Percentiles rank a stretch among this genome's conserved stretches.
Evolutionary conservation across 2,888 invertebrate species (phyloP).

Genomic region (Heliconius ethilla): DNA sequence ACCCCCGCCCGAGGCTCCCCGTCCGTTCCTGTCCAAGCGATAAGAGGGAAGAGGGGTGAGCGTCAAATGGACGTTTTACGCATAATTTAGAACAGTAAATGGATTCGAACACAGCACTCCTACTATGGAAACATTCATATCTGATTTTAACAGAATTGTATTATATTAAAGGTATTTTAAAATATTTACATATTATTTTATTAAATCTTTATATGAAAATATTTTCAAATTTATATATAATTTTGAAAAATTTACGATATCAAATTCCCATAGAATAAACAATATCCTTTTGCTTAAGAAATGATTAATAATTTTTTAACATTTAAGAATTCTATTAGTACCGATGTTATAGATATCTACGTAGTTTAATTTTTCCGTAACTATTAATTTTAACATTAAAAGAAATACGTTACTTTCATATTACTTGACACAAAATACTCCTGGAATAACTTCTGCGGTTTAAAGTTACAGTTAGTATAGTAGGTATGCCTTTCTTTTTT

Average conservation of each 20-base stretch:
- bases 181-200: background rate
- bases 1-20: constrained; percentile 78
- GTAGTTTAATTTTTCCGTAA: background rate
- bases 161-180: background rate
- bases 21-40: constrained; percentile 79
- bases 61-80: constrained; percentile 83
- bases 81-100: constrained; percentile 83
- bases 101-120: constrained; percentile 80
- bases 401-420: background rate
- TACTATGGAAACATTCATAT: constrained; percentile 53
- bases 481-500: background rate
- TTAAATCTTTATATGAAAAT: background rate
- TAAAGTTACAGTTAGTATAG: background rate
- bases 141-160: constrained; percentile 28
- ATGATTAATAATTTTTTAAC: too few species aligned
- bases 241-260: background rate
- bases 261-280: too few species aligned
- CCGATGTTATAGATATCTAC: too few species aligned
- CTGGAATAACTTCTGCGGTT: background rate
- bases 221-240: background rate
- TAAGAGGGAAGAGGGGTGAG: constrained; percentile 81
- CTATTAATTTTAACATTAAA: background rate
- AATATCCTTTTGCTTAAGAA: too few species aligned
- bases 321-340: too few species aligned
- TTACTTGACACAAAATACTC: constrained; percentile 13